A percentile compares a stretch with the other conserved stretches of the same genome.
These are phyloP conservation scores for Limnephilus marmoratus DNA, from an alignment of 2,888 invertebrate species.

Conservation along the genomic window DNA sequence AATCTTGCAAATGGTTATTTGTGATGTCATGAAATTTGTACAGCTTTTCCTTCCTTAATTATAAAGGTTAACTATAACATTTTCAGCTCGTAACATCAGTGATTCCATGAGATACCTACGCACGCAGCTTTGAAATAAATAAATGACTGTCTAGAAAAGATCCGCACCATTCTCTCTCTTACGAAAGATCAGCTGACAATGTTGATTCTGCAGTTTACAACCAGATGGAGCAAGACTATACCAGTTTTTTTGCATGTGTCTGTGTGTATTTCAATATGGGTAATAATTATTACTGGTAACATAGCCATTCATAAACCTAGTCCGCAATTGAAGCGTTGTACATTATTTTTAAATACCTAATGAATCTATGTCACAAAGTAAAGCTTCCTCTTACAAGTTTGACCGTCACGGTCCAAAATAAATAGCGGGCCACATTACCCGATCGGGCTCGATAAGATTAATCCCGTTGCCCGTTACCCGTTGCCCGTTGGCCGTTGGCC, in stretches of 20 bases:
- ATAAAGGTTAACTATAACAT: neutral
- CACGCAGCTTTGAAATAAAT: neutral
- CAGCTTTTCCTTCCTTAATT: neutral
- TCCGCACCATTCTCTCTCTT: no score
- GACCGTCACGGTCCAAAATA: neutral
- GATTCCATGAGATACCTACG: neutral
- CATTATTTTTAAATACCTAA: neutral
- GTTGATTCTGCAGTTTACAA: no score
- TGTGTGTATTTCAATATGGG: neutral
- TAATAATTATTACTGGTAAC: neutral
- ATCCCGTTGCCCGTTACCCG: neutral
- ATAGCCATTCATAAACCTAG: neutral
- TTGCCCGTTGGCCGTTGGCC: no score
- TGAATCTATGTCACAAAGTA: neutral
- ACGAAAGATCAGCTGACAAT: no score
- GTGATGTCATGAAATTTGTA: neutral
- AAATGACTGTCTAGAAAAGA: neutral
- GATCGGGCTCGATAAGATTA: constrained; percentile 10
- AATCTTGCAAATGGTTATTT: no score
- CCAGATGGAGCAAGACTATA: no score
- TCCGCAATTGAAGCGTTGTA: neutral
- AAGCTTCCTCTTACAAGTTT: neutral
- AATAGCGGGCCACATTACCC: neutral
- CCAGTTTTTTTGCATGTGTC: neutral
- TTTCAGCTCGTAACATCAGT: neutral